Base-by-base conservation (phyloP, 2,797 vertebrate species). In the Crypturellus tataupa region DNA sequence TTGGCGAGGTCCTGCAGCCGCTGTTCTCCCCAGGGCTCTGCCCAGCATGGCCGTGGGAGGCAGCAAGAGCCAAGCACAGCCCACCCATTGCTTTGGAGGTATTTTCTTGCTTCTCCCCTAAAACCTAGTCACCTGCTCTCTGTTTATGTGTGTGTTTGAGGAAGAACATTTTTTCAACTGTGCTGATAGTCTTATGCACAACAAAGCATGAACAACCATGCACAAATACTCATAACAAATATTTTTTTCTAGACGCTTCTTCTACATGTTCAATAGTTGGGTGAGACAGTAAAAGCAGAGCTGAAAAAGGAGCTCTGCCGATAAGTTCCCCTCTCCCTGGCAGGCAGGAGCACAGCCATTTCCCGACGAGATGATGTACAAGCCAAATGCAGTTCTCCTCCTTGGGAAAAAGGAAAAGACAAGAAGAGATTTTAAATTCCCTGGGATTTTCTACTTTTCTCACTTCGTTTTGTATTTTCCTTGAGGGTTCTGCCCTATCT, bases 231-330 rank as follows among this genome's bases (percentile, higher is more conserved):
- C 59, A 33, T 29, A 51, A 72, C 76, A 89, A 14, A 25, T 62
- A 2, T 17, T 67, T 88, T 67, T 88, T 87, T 87, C 85, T 76
- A 80, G 83, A 72, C 79, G 64, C 19, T 87, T 88, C 85, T 87
- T 42, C 46, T 37, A 9, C 10, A 6, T 15, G n/a, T 60, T 55
- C 37, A 47, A 8, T 25, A 15, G 62, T 27, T 59, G 81, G 42
- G 39, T 18, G 59, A 69, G 21, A 80, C 18, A 56, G 40, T 33
- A 40, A 65, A 20, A 89, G 84, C 58, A 62, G 35, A 92, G 59
- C 25, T 78, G 49, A 58, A 37, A 29, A 42, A 69, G 65, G 37
- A 62, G 35, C n/a, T 44, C 56, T 67, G 24, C 10, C 24, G 5
- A 35, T 24, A 21, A 69, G 10, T 80, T 75, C 53, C 68, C 46